Conservation (phyloP, 35 echinoderm and acorn worm genomes). For the Apostichopus californicus region DNA sequence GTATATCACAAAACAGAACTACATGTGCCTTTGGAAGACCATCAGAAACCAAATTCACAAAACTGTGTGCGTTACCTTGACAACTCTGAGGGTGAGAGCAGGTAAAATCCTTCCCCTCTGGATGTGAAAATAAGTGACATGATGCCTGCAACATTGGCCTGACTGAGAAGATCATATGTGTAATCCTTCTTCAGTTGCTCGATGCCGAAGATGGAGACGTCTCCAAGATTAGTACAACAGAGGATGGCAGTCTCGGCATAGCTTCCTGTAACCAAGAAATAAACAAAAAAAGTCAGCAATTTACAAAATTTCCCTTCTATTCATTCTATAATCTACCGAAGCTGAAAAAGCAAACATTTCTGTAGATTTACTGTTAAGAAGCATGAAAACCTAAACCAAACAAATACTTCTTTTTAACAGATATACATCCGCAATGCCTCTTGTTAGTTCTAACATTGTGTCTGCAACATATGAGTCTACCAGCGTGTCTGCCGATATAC, state of each 20-base stretch:
- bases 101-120: conserved; percentile 86
- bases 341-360: too few species aligned
- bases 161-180: conserved; percentile 59
- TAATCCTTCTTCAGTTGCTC: conserved; percentile 84
- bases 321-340: too few species aligned
- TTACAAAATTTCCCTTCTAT: not conserved
- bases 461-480: too few species aligned
- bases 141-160: conserved; percentile 77
- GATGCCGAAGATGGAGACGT: conserved; percentile 75
- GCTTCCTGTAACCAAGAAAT: not conserved
- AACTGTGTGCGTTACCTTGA: too few species aligned
- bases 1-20: too few species aligned
- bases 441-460: too few species aligned
- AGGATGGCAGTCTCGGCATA: conserved; percentile 81
- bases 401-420: too few species aligned
- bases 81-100: conserved; percentile 85
- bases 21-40: not conserved
- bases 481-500: too few species aligned
- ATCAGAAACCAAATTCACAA: not conserved
- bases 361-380: too few species aligned
- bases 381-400: too few species aligned
- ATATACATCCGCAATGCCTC: too few species aligned
- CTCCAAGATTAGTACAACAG: conserved; percentile 89
- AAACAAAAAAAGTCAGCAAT: too few species aligned
- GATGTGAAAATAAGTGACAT: conserved; percentile 82